phyloP scores from a whole-genome alignment of 37 sponge, comb jelly and placozoan genomes.

The Bolinopsis microptera region DNA sequence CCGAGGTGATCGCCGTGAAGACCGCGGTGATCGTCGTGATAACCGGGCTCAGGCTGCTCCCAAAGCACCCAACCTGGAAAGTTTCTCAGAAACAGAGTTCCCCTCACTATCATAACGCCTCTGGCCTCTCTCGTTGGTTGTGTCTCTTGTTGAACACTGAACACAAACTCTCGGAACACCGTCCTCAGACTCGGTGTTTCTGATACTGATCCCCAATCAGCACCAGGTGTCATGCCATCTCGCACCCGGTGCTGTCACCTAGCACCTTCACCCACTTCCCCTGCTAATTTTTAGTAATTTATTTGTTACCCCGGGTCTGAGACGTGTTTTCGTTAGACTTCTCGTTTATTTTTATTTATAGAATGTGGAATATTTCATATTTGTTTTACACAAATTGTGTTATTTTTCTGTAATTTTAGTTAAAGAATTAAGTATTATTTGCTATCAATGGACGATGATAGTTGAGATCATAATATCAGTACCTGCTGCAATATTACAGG shows the following conservation, averaged over 20 bases:
- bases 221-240: background rate
- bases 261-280: slow-evolving; percentile 11
- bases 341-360: slow-evolving; percentile 65
- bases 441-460: no score
- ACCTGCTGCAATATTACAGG: no score
- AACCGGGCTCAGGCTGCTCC: background rate
- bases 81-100: slow-evolving; percentile 33
- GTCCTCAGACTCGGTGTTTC: background rate
- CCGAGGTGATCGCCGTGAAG: background rate
- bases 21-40: background rate
- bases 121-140: background rate
- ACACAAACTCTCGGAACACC: background rate
- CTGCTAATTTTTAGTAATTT: background rate
- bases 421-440: no score
- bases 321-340: background rate
- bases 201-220: background rate
- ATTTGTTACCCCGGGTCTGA: background rate
- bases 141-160: slow-evolving; percentile 23
- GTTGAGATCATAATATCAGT: no score
- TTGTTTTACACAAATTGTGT: slow-evolving; percentile 49
- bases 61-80: slow-evolving; percentile 59
- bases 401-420: background rate
- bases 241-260: background rate
- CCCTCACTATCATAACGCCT: slow-evolving; percentile 28
- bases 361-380: slow-evolving; percentile 62